phyloP scores from a whole-genome alignment of 2,888 invertebrate species.

The Bruchidius siliquastri region DNA sequence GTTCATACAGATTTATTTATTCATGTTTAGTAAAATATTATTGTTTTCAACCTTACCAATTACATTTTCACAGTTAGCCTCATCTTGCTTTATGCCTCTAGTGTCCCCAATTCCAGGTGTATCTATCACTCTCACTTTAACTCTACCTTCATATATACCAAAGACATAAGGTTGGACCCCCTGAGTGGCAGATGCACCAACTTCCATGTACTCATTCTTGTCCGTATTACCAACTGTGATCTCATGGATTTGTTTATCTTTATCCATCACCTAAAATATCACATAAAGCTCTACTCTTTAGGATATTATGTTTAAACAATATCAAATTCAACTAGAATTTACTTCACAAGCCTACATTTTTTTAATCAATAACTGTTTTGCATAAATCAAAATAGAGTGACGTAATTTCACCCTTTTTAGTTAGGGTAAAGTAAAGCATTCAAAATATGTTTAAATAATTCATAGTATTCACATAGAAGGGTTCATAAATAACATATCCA shows the following conservation, averaged over 20 bases:
- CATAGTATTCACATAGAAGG: too few species aligned
- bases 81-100: constrained; percentile 27
- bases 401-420: too few species aligned
- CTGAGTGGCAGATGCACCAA: constrained; percentile 25
- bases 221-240: constrained; percentile 8
- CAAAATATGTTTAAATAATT: too few species aligned
- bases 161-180: constrained; percentile 25
- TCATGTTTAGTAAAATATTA: too few species aligned
- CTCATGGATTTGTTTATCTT: background rate
- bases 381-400: too few species aligned
- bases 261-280: background rate
- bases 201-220: constrained; percentile 16
- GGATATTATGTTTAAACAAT: too few species aligned
- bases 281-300: too few species aligned
- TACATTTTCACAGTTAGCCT: constrained; percentile 28
- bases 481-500: background rate
- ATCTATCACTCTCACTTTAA: constrained; percentile 33
- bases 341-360: too few species aligned
- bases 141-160: constrained; percentile 17
- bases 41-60: constrained; percentile 8
- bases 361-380: too few species aligned
- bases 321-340: too few species aligned
- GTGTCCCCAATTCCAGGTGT: constrained; percentile 35
- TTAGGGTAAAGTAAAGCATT: too few species aligned
- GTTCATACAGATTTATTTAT: too few species aligned